phyloP scores from a whole-genome alignment of 2,888 invertebrate genomes.

The Dicycla oo region DNA sequence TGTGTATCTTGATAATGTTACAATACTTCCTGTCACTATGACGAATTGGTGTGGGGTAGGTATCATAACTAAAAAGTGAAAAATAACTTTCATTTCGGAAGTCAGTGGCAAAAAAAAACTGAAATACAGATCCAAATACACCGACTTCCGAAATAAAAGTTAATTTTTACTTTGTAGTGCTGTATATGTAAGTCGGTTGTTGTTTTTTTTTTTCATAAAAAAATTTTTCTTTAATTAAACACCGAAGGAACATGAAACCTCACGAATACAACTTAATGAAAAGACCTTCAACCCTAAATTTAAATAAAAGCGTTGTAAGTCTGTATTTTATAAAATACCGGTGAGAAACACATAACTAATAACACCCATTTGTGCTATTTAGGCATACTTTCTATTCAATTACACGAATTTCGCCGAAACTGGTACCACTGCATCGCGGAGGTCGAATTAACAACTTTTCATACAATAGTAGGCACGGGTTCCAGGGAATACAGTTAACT shows the following conservation, averaged over 20 bases:
- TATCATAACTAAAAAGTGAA: too few relatives aligned
- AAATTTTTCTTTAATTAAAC: not conserved
- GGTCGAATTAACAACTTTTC: slow-evolving; percentile 73
- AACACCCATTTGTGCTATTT: slow-evolving; percentile 14
- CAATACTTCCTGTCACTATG: too few relatives aligned
- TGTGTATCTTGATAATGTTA: too few relatives aligned
- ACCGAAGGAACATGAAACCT: not conserved
- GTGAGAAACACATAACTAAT: not conserved
- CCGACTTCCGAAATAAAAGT: too few relatives aligned
- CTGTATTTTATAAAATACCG: not conserved
- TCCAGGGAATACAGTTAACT: slow-evolving; percentile 40
- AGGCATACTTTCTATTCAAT: slow-evolving; percentile 68
- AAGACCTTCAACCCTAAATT: not conserved
- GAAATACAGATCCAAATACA: too few relatives aligned
- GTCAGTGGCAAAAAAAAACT: too few relatives aligned
- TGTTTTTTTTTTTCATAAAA: too few relatives aligned
- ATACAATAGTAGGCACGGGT: slow-evolving; percentile 63
- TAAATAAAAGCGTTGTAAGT: too few relatives aligned
- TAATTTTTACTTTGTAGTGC: too few relatives aligned
- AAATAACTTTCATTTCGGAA: too few relatives aligned
- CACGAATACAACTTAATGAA: not conserved
- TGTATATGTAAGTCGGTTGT: too few relatives aligned
- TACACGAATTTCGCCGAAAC: slow-evolving; percentile 64
- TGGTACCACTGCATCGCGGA: slow-evolving; percentile 56
- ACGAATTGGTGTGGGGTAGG: too few relatives aligned